Evolutionary conservation across 2,797 vertebrate species (phyloP).

Genomic region (Carcharodon carcharias): DNA sequence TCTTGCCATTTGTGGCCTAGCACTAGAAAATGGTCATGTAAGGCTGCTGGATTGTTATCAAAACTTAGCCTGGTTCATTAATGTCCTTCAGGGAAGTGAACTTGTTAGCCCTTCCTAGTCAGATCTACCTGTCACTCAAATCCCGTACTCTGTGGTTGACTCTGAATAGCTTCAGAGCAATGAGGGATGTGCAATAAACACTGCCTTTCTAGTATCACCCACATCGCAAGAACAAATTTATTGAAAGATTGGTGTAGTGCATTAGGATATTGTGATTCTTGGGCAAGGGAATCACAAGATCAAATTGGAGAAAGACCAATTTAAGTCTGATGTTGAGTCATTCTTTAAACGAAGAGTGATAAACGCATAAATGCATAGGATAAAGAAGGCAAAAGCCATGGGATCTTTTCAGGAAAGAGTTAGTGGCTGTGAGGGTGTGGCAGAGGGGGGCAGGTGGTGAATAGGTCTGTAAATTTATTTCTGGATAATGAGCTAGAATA

Average conservation of each 20-base stretch:
- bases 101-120: not conserved
- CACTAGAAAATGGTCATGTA: not conserved
- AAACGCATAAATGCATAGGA: not conserved
- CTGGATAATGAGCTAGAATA: not conserved
- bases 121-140: not conserved
- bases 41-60: not conserved
- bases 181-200: not conserved
- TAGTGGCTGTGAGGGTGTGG: no score
- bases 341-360: conserved; percentile 3
- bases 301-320: not conserved
- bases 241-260: not conserved
- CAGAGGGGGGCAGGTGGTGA: no score
- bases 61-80: not conserved
- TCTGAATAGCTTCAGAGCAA: not conserved
- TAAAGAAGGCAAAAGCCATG: no score
- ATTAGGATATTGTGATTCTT: not conserved
- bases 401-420: no score
- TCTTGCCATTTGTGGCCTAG: not conserved
- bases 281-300: not conserved
- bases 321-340: not conserved
- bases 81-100: not conserved
- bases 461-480: not conserved
- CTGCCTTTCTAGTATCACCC: not conserved
- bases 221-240: not conserved
- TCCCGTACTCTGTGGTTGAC: not conserved